Conservation (phyloP, 2,797 vertebrate species). For the Sylvilagus floridanus region DNA sequence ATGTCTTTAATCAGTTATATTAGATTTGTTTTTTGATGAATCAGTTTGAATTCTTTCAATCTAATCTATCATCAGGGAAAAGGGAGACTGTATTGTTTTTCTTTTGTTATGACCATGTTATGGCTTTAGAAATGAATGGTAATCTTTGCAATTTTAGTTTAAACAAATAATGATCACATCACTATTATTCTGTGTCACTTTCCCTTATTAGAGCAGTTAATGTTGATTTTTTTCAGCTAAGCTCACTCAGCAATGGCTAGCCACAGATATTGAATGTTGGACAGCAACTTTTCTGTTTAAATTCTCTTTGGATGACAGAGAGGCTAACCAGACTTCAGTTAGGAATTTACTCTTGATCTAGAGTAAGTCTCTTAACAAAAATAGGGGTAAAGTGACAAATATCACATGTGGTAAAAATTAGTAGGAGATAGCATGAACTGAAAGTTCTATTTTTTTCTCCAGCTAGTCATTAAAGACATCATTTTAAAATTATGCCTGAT, state of each 20-base stretch:
- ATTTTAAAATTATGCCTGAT: slow-evolving; percentile 7
- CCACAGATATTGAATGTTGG: background rate
- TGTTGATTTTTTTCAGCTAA: slow-evolving; percentile 40
- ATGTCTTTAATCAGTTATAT: slow-evolving; percentile 37
- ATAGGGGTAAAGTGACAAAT: background rate
- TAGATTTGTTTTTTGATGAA: background rate
- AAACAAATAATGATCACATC: slow-evolving; percentile 43
- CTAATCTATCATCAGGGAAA: background rate
- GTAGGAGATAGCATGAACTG: background rate
- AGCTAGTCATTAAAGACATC: background rate
- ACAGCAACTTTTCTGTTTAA: slow-evolving; percentile 43
- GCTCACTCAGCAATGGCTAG: slow-evolving; percentile 20
- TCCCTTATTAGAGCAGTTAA: background rate
- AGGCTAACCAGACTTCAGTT: slow-evolving; percentile 24
- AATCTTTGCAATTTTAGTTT: slow-evolving; percentile 42
- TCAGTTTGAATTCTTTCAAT: background rate
- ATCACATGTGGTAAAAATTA: slow-evolving; percentile 7
- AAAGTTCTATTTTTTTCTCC: background rate
- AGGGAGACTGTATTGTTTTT: background rate
- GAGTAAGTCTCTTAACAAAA: slow-evolving; percentile 2
- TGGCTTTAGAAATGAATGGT: slow-evolving; percentile 3
- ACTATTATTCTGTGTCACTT: background rate
- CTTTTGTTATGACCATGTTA: background rate
- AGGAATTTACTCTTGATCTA: slow-evolving; percentile 60
- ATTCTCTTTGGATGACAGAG: slow-evolving; percentile 26